Conservation (phyloP, 2,797 vertebrate genomes). For the Chaetophractus vellerosus region DNA sequence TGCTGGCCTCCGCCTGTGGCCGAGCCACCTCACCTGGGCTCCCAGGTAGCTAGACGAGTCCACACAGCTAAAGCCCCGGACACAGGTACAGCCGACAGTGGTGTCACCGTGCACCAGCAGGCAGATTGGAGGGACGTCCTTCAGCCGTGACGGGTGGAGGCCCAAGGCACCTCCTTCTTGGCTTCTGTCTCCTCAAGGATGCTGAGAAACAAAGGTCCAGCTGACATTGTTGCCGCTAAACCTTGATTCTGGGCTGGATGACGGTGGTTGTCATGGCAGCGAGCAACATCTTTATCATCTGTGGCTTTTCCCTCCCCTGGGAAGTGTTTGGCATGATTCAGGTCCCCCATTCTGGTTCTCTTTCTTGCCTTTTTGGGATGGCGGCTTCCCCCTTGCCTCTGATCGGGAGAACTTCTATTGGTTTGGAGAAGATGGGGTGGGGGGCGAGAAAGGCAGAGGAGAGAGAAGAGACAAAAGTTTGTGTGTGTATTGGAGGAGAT, state of each 20-base stretch:
- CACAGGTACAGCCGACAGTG: not conserved
- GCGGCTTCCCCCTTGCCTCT: not conserved
- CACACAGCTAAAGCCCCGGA: not conserved
- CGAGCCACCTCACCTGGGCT: not conserved
- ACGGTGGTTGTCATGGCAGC: slow-evolving; percentile 75
- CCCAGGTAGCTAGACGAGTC: not conserved
- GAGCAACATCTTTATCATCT: not conserved
- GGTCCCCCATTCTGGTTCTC: not conserved
- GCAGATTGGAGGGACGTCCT: not conserved
- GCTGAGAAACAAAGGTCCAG: slow-evolving; percentile 25
- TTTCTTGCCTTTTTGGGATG: not conserved
- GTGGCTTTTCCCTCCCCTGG: slow-evolving; percentile 18
- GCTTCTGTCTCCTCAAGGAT: not conserved
- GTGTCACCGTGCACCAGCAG: not conserved
- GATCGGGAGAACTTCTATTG: not conserved
- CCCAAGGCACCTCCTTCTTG: not conserved
- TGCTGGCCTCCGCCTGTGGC: too few species aligned
- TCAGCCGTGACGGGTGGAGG: not conserved
- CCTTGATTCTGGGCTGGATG: slow-evolving; percentile 40
- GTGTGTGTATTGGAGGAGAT: not conserved
- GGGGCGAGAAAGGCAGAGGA: not conserved
- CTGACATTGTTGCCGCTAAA: not conserved
- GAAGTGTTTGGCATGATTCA: not conserved
- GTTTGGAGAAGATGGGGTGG: not conserved
- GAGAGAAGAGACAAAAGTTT: not conserved